Conservation (phyloP, 2,113 vertebrate species). For the Lagopus muta region DNA sequence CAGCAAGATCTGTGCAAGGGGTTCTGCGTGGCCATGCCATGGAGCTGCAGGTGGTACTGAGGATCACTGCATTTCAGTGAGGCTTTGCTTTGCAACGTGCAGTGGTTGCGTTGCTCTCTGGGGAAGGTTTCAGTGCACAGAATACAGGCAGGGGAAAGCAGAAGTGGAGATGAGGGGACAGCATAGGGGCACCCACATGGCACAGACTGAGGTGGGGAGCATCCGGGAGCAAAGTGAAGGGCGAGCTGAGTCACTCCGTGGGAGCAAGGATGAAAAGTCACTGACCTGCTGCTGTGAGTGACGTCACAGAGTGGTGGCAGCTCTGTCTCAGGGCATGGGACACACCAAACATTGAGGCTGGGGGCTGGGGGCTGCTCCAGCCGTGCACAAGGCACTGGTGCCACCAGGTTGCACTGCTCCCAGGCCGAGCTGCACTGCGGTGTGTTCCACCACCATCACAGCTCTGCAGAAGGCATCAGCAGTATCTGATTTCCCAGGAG, state of each 20-base stretch:
- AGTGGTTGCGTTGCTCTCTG: background rate
- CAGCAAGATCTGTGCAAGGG: no score
- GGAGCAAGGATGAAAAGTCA: background rate
- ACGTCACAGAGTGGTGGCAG: accelerated
- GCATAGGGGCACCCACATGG: background rate
- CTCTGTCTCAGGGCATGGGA: background rate
- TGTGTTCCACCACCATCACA: no score
- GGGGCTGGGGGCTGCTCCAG: background rate
- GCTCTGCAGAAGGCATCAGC: background rate
- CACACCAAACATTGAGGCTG: accelerated
- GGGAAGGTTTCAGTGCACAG: background rate
- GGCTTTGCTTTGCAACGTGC: background rate
- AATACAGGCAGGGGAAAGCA: background rate
- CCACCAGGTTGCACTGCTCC: accelerated
- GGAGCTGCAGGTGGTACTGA: background rate
- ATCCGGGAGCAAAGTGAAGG: background rate
- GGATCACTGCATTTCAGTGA: background rate
- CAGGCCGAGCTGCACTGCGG: no score
- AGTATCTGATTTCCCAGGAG: accelerated
- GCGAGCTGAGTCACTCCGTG: background rate
- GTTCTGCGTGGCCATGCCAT: background rate
- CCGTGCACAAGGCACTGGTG: accelerated
- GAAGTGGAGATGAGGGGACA: background rate
- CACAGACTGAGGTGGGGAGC: background rate
- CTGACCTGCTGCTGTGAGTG: background rate